Percentiles rank a stretch among this genome's conserved stretches.
These are phyloP conservation scores for Sphaerophoria rueppellii DNA, from an alignment of 2,888 invertebrate species.

Conservation along the genomic window DNA sequence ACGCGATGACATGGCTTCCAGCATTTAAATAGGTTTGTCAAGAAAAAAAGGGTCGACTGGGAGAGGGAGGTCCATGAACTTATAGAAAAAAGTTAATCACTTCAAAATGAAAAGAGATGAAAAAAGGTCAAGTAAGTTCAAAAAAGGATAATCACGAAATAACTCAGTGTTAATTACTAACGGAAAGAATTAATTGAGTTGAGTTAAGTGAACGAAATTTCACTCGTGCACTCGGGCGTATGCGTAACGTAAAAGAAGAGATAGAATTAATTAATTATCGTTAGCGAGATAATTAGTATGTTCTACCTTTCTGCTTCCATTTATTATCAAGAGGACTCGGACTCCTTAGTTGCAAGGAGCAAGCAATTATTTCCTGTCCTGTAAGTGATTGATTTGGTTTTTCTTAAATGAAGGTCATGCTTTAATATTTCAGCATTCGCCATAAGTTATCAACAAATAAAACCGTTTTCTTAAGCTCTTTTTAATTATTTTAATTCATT, in stretches of 20 bases:
- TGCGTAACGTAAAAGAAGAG: neutral
- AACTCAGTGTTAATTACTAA: constrained; percentile 3
- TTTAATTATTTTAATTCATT: no score
- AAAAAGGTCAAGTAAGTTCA: neutral
- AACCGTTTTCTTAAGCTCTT: no score
- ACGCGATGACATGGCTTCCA: no score
- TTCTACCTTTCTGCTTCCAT: neutral
- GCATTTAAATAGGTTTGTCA: neutral
- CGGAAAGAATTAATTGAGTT: neutral
- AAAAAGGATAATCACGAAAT: constrained; percentile 15
- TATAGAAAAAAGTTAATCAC: neutral
- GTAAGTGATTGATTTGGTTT: no score
- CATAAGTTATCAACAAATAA: no score
- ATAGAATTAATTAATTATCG: neutral
- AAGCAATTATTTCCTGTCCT: no score
- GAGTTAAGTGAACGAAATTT: neutral
- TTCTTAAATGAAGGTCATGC: no score
- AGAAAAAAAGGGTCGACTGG: neutral
- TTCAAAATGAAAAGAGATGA: neutral
- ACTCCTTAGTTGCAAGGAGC: no score
- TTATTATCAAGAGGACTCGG: neutral
- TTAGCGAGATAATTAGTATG: constrained; percentile 6
- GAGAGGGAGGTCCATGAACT: neutral
- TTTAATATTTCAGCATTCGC: no score
- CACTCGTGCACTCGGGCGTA: neutral